These are phyloP conservation scores for Mirounga angustirostris DNA, from an alignment of 2,113 vertebrate species.

Conservation along the genomic window DNA sequence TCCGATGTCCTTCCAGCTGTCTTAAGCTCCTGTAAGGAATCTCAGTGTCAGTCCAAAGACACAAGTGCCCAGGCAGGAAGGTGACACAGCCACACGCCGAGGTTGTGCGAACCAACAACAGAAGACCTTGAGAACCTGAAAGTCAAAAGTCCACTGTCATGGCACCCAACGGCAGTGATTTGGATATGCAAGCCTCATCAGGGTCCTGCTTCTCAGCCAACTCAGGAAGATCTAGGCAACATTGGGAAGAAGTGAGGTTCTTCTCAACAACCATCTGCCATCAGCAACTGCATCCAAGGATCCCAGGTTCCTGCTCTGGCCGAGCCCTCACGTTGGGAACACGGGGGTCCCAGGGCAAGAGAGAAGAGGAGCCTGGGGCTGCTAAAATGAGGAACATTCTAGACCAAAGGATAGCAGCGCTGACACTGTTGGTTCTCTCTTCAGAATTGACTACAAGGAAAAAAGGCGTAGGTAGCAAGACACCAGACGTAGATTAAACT, in stretches of 20 bases:
- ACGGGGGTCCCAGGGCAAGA: not conserved
- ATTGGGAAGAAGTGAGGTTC: not conserved
- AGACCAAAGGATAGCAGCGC: not conserved
- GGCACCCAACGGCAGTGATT: not conserved
- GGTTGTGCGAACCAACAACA: not conserved
- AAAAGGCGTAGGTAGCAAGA: not conserved
- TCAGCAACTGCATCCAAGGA: not conserved
- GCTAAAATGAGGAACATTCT: not conserved
- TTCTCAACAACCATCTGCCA: not conserved
- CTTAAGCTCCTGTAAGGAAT: not conserved
- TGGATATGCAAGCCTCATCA: not conserved
- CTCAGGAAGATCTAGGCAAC: not conserved
- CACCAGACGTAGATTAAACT: not conserved
- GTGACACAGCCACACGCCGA: not conserved
- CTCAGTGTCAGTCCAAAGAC: fast-evolving
- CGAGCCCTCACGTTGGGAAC: not conserved
- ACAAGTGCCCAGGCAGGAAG: no score
- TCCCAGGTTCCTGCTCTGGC: not conserved
- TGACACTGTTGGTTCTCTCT: not conserved
- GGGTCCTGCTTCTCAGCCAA: no score
- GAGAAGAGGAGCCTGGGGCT: not conserved
- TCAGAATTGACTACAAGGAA: not conserved
- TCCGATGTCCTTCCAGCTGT: no score
- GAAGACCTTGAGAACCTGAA: not conserved
- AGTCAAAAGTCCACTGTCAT: fast-evolving